A percentile compares a stretch with the other conserved stretches of the same genome.
These are phyloP conservation scores for Panagrolaimus sp. DNA, from an alignment of 1,140 invertebrate genomes.

Conservation along the genomic window DNA sequence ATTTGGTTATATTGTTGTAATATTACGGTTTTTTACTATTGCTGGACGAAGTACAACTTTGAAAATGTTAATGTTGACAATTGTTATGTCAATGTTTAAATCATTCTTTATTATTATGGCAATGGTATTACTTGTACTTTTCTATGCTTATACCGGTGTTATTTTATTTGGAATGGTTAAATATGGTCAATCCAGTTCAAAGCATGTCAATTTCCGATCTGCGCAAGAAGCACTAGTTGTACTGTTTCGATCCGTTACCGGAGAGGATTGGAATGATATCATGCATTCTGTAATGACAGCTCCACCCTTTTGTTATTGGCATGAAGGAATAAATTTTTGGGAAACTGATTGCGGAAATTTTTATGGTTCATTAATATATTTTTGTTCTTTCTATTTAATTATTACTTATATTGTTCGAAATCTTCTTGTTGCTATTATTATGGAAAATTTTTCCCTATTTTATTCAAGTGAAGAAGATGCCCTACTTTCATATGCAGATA, in stretches of 20 bases:
- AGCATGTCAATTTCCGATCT: conserved; percentile 90
- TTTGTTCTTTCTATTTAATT: conserved; percentile 99
- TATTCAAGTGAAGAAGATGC: conserved; percentile 99
- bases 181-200: conserved; percentile 93
- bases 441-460: conserved; percentile 99
- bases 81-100: conserved; percentile 97
- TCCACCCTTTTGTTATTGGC: conserved; percentile 78
- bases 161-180: conserved; percentile 98
- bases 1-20: conserved; percentile 94
- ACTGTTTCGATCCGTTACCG: conserved; percentile 96
- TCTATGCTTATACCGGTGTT: conserved; percentile 94
- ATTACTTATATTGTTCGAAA: conserved; percentile 99
- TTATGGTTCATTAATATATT: conserved; percentile 85
- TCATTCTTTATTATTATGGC: conserved; percentile 99
- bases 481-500: conserved; percentile 83
- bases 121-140: conserved; percentile 97
- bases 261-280: conserved; percentile 99
- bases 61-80: conserved; percentile 99
- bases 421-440: conserved; percentile 97
- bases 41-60: conserved; percentile 79
- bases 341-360: conserved; percentile 83
- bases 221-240: conserved; percentile 92
- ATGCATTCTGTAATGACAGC: conserved; percentile 74
- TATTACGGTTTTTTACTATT: conserved; percentile 96
- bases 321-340: conserved; percentile 89